phyloP scores from a whole-genome alignment of 1,140 invertebrate species.

The Apis laboriosa region DNA sequence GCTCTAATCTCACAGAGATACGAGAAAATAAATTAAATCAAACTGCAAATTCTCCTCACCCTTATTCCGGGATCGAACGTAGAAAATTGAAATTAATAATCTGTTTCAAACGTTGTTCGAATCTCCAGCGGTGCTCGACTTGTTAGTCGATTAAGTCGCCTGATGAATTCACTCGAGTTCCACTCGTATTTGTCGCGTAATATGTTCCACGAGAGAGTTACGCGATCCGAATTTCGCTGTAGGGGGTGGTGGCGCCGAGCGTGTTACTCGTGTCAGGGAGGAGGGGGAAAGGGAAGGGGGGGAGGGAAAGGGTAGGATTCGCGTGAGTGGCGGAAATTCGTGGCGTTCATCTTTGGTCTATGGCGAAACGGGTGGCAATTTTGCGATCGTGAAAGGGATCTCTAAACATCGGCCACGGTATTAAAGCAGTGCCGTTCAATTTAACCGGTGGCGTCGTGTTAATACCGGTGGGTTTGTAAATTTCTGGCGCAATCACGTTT shows the following conservation, averaged over 20 bases:
- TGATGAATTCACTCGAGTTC: constrained; percentile 4
- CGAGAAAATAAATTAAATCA: no score
- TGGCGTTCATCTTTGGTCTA: background rate
- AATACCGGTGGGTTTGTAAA: background rate
- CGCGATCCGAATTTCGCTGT: constrained; percentile 11
- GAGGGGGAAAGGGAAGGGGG: no score
- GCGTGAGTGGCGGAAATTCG: background rate
- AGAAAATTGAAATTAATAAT: background rate
- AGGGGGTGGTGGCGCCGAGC: background rate
- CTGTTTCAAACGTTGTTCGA: no score
- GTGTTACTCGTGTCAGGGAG: background rate
- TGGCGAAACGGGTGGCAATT: background rate
- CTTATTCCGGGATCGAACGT: no score
- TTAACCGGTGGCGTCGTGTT: background rate
- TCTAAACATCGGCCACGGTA: background rate
- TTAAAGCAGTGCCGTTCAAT: constrained; percentile 3
- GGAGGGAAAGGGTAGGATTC: background rate
- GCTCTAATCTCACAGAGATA: no score
- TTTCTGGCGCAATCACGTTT: background rate
- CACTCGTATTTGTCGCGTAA: background rate
- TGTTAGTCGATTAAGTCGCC: background rate
- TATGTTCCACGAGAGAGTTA: constrained; percentile 20
- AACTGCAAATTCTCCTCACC: no score
- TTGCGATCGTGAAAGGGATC: background rate
- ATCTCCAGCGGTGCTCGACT: background rate